phyloP scores from a whole-genome alignment of 2,888 invertebrate species.

The Caenorhabditis sp. region DNA sequence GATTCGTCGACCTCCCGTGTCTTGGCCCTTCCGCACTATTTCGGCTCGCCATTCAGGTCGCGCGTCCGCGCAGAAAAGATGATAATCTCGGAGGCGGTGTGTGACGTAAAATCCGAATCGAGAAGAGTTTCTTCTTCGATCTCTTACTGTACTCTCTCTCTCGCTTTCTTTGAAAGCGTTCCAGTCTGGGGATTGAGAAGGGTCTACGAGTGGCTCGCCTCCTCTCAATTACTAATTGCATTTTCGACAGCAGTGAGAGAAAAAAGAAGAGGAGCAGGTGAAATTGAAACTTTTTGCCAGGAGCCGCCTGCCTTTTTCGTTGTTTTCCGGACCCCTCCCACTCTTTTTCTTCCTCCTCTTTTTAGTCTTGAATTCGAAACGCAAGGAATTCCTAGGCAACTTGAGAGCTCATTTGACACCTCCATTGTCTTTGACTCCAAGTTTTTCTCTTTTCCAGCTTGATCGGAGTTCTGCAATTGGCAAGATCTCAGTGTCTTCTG shows the following conservation, averaged over 20 bases:
- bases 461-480: too few species aligned
- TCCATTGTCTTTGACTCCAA: background rate
- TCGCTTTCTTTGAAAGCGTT: background rate
- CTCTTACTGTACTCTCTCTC: background rate
- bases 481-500: too few species aligned
- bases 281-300: constrained; percentile 53
- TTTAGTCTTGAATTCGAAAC: constrained; percentile 3
- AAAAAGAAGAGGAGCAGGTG: constrained; percentile 51
- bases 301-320: constrained; percentile 5
- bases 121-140: background rate
- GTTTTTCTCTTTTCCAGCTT: constrained; percentile 11
- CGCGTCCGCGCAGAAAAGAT: constrained; percentile 12
- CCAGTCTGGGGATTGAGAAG: background rate
- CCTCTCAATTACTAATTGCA: constrained; percentile 53
- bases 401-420: background rate
- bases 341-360: background rate
- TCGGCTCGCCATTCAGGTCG: background rate
- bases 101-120: constrained; percentile 23
- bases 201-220: background rate
- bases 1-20: background rate
- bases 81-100: constrained; percentile 15
- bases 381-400: constrained; percentile 3
- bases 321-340: constrained; percentile 17
- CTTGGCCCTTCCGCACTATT: constrained; percentile 1
- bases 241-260: constrained; percentile 39